These are phyloP conservation scores for Sminthopsis crassicaudata DNA, from an alignment of 2,113 vertebrate species.

Conservation along the genomic window DNA sequence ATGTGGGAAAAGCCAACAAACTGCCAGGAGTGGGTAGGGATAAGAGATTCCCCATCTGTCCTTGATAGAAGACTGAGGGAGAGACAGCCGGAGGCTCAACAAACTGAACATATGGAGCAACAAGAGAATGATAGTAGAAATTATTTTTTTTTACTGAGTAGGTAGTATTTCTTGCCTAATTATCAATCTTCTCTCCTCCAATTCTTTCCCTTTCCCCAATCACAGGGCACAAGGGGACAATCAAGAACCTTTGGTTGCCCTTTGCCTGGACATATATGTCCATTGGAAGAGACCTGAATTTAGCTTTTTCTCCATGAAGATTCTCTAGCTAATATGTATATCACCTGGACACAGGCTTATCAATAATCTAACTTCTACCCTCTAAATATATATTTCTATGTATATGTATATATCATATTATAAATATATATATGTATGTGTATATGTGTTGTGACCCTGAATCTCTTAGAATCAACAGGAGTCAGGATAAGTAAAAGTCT, in stretches of 20 bases:
- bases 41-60: not conserved
- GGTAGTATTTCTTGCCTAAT: not conserved
- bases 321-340: not conserved
- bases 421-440: not conserved
- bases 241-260: not conserved
- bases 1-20: not conserved
- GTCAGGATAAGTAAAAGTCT: too few relatives aligned
- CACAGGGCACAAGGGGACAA: not conserved
- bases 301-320: not conserved
- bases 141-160: not conserved
- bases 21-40: not conserved
- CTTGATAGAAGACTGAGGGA: not conserved
- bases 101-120: not conserved
- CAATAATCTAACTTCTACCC: not conserved
- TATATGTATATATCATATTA: too few relatives aligned
- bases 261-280: not conserved
- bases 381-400: not conserved
- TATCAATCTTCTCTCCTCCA: not conserved
- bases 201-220: not conserved
- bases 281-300: not conserved
- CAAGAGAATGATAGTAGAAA: not conserved
- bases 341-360: not conserved
- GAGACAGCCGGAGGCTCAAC: not conserved
- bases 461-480: too few relatives aligned
- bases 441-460: too few relatives aligned